Base-by-base conservation (phyloP, 2,797 vertebrate species). In the Buceros bicornis region DNA sequence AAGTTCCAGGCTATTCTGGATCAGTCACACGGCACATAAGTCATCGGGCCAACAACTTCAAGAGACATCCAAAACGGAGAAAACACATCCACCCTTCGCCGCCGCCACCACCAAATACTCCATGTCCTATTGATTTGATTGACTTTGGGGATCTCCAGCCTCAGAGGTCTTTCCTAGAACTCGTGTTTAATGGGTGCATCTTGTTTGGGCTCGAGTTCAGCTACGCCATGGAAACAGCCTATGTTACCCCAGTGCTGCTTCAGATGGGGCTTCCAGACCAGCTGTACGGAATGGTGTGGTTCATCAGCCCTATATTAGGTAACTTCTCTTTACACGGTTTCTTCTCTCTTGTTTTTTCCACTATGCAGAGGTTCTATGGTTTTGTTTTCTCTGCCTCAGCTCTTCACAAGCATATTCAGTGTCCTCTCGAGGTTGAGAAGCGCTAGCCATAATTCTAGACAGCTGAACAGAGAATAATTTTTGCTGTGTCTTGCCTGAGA, bases 211-310 rank as follows among this genome's bases (percentile, higher is more conserved):
- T 99, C 1, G 99, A 99, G 96, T 99, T 99, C 97, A 99, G 99
- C 97, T 99, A 99, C 15, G 99, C 99, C 97, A 99, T 99, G 99
- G 99, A 99, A 96, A 99, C 99, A 2, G 99, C 99, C 1, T 99
- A 99, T 11, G 99, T 99, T 83, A 99, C 99, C 2, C 99, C 99
- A 0, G 98, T 99, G 70, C 98, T 99, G 26, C 98, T 99, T 5
- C 99, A 99, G 98, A 99, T 99, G 99, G 99, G 99, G 45, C 97
- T 99, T 51, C 99, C 99, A 0, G 99, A 99, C 96, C 99, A 99
- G 58, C 99, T 99, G 82, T 99, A 99, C 97, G 99, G 99, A 95
- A 98, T 99, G 94, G 99, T 99, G 92, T 99, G 99, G 99, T 99
- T 99, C 95, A 99, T 99, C 93, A 99, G 99, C 97, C 99, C 99